phyloP scores from a whole-genome alignment of 2,113 vertebrate genomes.

The Mohoua ochrocephala region DNA sequence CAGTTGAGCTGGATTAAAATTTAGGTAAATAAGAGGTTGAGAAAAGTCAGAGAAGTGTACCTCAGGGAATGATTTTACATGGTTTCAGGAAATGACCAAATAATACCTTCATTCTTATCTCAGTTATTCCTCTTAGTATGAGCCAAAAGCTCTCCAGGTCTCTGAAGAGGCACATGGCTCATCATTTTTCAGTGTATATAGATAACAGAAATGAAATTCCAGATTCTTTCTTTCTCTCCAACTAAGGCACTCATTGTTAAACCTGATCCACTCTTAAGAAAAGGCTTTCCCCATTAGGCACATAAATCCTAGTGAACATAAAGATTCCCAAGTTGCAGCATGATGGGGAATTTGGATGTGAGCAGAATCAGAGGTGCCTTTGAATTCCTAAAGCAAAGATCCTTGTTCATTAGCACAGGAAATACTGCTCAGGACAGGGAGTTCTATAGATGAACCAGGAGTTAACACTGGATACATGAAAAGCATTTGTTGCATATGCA shows the following conservation, averaged over 20 bases:
- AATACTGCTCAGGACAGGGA: background rate
- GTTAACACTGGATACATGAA: background rate
- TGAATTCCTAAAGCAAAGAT: background rate
- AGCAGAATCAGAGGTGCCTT: background rate
- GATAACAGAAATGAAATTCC: background rate
- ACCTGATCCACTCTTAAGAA: background rate
- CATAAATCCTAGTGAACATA: background rate
- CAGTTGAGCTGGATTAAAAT: background rate
- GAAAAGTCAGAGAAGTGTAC: background rate
- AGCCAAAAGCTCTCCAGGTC: background rate
- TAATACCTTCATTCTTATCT: background rate
- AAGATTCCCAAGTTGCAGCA: background rate
- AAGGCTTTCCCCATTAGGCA: background rate
- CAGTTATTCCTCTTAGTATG: background rate
- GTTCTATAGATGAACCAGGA: background rate
- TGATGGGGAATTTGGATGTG: background rate
- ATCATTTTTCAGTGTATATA: background rate
- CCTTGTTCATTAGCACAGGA: background rate
- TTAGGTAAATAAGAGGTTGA: background rate
- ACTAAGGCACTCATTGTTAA: background rate
- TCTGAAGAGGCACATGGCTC: background rate
- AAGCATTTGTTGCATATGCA: background rate
- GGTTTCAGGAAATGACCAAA: constrained; percentile 1
- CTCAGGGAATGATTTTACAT: background rate
- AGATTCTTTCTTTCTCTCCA: background rate